Percentiles rank a stretch among this genome's conserved stretches.
phyloP scores from a whole-genome alignment of 2,797 vertebrate genomes.

The Echeneis naucrates region DNA sequence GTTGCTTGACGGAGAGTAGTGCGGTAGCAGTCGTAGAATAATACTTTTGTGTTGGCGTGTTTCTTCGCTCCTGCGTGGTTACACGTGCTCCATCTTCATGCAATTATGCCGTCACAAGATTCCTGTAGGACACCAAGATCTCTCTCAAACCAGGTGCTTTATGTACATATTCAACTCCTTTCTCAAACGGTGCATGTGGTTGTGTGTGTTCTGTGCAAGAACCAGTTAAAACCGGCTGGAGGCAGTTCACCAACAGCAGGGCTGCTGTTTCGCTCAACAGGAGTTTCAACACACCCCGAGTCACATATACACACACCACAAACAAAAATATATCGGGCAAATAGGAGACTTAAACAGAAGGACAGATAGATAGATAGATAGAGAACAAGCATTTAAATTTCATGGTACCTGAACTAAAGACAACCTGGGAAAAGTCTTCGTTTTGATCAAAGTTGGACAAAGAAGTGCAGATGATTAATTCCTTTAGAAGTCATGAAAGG shows the following conservation, averaged over 20 bases:
- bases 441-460: background rate
- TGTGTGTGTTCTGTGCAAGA: constrained; percentile 1
- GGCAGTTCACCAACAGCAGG: constrained; percentile 25
- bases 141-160: background rate
- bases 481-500: background rate
- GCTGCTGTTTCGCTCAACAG: constrained; percentile 5
- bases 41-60: background rate
- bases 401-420: background rate
- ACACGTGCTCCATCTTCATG: background rate
- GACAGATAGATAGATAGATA: too few relatives aligned
- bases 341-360: background rate
- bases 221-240: constrained; percentile 67
- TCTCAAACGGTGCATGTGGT: constrained; percentile 1
- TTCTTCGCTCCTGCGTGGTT: background rate
- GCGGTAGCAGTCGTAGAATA: too few relatives aligned
- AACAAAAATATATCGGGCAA: constrained; percentile 14
- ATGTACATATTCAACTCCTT: background rate
- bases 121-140: constrained; percentile 5
- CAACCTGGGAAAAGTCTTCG: background rate
- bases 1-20: background rate
- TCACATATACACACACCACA: too few relatives aligned
- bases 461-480: background rate
- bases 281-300: constrained; percentile 25
- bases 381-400: background rate
- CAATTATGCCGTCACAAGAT: background rate